Evolutionary conservation across 2,797 vertebrate genomes (phyloP), one percentile per base, ranked within the genome.

Genomic region (Gallinago stenura): DNA sequence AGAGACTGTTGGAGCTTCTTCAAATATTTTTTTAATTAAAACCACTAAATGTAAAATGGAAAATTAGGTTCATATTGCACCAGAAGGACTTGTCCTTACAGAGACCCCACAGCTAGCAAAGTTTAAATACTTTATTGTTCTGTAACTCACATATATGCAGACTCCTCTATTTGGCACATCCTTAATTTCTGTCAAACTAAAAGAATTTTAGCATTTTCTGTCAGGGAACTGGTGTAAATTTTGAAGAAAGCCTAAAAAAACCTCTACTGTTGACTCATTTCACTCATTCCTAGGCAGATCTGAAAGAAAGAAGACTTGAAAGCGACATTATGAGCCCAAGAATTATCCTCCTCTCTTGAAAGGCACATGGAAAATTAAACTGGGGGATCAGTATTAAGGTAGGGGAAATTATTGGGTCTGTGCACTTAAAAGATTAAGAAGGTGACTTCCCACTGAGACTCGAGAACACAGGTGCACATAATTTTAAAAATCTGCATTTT

Each of bases 401-500:
- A 87, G 89, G 76, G 60, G 94, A 92, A 97, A 91, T 93, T 66
- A 83, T 10, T 71, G 58, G 85, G 70, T 75, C 89, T 95, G 53
- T 78, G 75, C 69, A 83, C 90, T 96, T 94, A 81, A 89, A 90
- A 94, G 87, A 91, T 94, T 72, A 90, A 95, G 92, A 73, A 94
- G 89, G 84, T 85, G 95, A 89, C 96, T 95, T 90, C 95, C 90
- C 78, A 90, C 96, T 96, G 95, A 94, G 91, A 58, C 73, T 95
- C 35, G 86, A 94, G 95, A 83, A 85, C 33, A 46, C 90, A 92
- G 95, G 94, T 95, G 89, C 89, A 91, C 94, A 91, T 83, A 57
- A 66, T 94, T 93, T 91, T 77, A 73, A 96, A 96, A 85, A 91
- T 92, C 78, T 94, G 60, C 91, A 96, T 93, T 92, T 95, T 95